Conservation (phyloP, 2,113 vertebrate genomes). For the Datnioides undecimradiatus region DNA sequence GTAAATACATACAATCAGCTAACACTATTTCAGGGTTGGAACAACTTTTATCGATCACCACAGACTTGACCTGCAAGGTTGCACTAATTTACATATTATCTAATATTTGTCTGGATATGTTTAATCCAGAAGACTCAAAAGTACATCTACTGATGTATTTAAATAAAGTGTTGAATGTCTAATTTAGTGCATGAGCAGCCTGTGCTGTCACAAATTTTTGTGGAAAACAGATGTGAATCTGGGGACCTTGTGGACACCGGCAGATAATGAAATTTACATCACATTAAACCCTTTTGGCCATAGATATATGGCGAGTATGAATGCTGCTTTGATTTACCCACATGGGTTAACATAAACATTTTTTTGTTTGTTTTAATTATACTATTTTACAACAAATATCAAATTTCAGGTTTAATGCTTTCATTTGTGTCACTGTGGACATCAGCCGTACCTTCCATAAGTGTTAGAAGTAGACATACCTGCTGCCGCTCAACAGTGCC, state of each 20-base stretch:
- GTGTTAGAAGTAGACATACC: slow-evolving; percentile 76
- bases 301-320: not conserved
- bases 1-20: slow-evolving; percentile 12
- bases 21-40: not conserved
- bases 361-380: not conserved
- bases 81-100: not conserved
- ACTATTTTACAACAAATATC: not conserved
- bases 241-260: not conserved
- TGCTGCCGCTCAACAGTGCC: slow-evolving; percentile 90
- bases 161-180: not conserved
- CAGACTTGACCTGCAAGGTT: not conserved
- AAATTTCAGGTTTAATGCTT: not conserved
- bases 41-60: not conserved
- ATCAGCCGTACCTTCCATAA: not conserved
- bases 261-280: too few species aligned
- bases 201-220: not conserved
- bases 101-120: not conserved
- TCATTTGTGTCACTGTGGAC: not conserved
- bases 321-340: not conserved
- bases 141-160: not conserved
- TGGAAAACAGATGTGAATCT: too few species aligned
- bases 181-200: not conserved
- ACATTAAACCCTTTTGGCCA: too few species aligned
- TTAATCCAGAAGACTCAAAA: not conserved
- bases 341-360: not conserved